Percentiles rank a stretch among this genome's conserved stretches.
These are phyloP conservation scores for Marasmarcha lunaedactyla DNA, from an alignment of 2,888 invertebrate species.

Conservation along the genomic window DNA sequence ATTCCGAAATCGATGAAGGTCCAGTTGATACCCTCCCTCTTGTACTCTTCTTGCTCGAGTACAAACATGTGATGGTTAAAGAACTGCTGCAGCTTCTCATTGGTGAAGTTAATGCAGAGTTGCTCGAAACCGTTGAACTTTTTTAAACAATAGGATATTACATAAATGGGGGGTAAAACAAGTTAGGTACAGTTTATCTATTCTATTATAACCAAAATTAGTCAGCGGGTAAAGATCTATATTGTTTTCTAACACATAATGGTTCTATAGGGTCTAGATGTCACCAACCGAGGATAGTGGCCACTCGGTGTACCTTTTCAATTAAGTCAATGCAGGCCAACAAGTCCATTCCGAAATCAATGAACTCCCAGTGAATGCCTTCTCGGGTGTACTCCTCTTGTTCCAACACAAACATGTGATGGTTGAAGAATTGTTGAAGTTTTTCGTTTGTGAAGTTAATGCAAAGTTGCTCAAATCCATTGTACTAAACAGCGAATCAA, in stretches of 20 bases:
- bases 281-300: conserved; percentile 32
- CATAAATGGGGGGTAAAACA: conserved; percentile 31
- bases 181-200: conserved; percentile 23
- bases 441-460: conserved; percentile 99
- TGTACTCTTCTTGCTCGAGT: conserved; percentile 97
- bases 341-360: conserved; percentile 99
- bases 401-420: conserved; percentile 99
- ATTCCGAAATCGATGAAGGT: conserved; percentile 97
- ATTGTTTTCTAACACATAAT: conserved; percentile 19
- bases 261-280: conserved; percentile 20
- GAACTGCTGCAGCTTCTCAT: conserved; percentile 97
- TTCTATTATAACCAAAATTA: conserved; percentile 24
- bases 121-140: conserved; percentile 97
- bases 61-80: conserved; percentile 99
- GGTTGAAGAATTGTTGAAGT: conserved; percentile 99
- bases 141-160: conserved; percentile 45
- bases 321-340: conserved; percentile 98
- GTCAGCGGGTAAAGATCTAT: conserved; percentile 24
- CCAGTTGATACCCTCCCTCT: conserved; percentile 94
- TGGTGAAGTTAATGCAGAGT: conserved; percentile 98
- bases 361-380: conserved; percentile 98
- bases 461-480: conserved; percentile 99
- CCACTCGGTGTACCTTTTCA: conserved; percentile 85
- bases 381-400: conserved; percentile 99
- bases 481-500: conserved; percentile 78